Percentiles rank a stretch among this genome's conserved stretches.
Evolutionary conservation across 2,113 vertebrate species (phyloP).

Genomic region (Romanogobio albipinnatus): DNA sequence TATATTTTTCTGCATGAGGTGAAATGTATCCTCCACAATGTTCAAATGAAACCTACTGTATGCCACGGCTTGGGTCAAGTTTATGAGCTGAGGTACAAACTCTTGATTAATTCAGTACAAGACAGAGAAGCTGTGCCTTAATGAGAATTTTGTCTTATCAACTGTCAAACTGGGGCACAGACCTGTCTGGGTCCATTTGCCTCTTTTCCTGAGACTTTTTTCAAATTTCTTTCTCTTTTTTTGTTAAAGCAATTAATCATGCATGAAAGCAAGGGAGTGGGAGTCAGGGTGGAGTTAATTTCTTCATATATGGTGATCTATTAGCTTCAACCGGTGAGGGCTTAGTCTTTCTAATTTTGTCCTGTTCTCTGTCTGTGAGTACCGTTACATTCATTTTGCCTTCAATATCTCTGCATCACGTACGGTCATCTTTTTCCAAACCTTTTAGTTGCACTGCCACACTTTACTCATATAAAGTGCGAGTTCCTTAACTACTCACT

Average conservation of each 20-base stretch:
- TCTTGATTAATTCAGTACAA: conserved; percentile 15
- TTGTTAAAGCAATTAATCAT: conserved; percentile 77
- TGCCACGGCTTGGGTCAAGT: background rate
- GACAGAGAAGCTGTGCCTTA: conserved; percentile 7
- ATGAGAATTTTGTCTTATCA: conserved; percentile 62
- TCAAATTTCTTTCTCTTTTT: conserved; percentile 46
- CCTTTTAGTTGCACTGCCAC: background rate
- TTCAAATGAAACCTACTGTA: background rate
- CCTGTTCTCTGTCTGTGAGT: background rate
- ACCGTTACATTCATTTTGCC: background rate
- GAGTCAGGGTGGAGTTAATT: conserved; percentile 73
- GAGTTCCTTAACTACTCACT: conserved; percentile 13
- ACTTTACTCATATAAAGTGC: background rate
- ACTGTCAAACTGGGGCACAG: conserved; percentile 72
- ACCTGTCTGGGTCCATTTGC: conserved; percentile 61
- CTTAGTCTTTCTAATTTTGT: conserved; percentile 48
- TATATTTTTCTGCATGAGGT: too few species aligned
- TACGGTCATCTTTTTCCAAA: background rate
- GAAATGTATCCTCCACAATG: too few species aligned
- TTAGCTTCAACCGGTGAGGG: conserved; percentile 70
- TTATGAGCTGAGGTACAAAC: background rate
- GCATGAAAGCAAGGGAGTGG: conserved; percentile 62
- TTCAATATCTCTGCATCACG: background rate
- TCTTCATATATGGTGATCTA: conserved; percentile 76
- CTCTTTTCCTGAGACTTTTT: conserved; percentile 63